Conservation (phyloP, 1,140 invertebrate genomes). For the Harpegnathos saltator region DNA sequence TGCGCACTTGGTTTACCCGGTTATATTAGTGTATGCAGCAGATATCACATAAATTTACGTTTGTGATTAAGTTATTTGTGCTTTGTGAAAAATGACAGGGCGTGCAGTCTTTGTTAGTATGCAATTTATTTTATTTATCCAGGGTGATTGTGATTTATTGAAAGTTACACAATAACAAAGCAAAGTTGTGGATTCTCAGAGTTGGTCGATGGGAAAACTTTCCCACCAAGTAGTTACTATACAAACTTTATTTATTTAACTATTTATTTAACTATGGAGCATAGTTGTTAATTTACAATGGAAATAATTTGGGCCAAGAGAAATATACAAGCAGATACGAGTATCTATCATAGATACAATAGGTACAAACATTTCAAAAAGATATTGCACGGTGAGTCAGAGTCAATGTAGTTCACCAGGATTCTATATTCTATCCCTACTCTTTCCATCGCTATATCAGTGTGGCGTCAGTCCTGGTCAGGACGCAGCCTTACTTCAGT, state of each 20-base stretch:
- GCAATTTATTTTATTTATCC: too few species aligned
- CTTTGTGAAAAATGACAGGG: background rate
- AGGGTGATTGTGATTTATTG: background rate
- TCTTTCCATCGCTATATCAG: constrained; percentile 71
- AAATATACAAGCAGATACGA: background rate
- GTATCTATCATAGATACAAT: background rate
- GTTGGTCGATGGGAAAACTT: background rate
- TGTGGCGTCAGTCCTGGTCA: constrained; percentile 81
- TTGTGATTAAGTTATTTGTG: background rate
- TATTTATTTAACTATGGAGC: background rate
- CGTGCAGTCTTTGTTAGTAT: too few species aligned
- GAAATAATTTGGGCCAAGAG: background rate
- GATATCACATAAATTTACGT: background rate
- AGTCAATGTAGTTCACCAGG: constrained; percentile 53
- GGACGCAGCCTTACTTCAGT: constrained; percentile 83
- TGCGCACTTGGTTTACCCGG: background rate
- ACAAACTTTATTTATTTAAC: background rate
- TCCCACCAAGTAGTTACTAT: background rate
- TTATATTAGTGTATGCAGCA: background rate
- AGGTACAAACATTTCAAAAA: background rate
- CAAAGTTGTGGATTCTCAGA: background rate
- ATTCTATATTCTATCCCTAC: constrained; percentile 71
- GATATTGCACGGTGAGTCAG: background rate
- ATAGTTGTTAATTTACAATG: constrained; percentile 6
- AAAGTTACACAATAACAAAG: background rate